Conservation (phyloP, 2,113 vertebrate species). For the Suncus etruscus region DNA sequence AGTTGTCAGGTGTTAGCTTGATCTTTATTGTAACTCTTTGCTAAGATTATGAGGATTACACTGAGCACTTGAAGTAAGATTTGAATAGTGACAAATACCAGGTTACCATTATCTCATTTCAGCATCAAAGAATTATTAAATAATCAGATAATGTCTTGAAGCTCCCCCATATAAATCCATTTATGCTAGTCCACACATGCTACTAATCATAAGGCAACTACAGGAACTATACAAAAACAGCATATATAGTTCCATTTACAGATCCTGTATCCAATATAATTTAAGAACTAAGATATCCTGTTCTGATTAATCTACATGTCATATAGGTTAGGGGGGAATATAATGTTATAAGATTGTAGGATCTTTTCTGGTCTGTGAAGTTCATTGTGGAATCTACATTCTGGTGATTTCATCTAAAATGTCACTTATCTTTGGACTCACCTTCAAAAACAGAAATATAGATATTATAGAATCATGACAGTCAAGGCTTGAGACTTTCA, state of each 20-base stretch:
- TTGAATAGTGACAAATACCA: conserved; percentile 67
- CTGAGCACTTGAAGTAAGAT: conserved; percentile 64
- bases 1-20: conserved; percentile 72
- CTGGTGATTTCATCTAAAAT: background rate
- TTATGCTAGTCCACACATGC: conserved; percentile 63
- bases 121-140: conserved; percentile 74
- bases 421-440: background rate
- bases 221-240: conserved; percentile 31
- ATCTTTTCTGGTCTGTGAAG: background rate
- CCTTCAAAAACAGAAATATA: conserved; percentile 16
- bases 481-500: background rate
- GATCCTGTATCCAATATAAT: background rate
- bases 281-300: conserved; percentile 37
- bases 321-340: background rate
- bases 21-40: conserved; percentile 70
- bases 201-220: conserved; percentile 72
- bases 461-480: background rate
- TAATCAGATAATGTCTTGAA: conserved; percentile 73
- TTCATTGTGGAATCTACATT: background rate
- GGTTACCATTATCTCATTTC: conserved; percentile 64
- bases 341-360: background rate
- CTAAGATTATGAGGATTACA: conserved; percentile 64
- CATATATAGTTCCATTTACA: background rate
- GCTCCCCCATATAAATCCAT: conserved; percentile 67
- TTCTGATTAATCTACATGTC: background rate